phyloP scores from a whole-genome alignment of 2,888 invertebrate species.

The Drosophila anceps region DNA sequence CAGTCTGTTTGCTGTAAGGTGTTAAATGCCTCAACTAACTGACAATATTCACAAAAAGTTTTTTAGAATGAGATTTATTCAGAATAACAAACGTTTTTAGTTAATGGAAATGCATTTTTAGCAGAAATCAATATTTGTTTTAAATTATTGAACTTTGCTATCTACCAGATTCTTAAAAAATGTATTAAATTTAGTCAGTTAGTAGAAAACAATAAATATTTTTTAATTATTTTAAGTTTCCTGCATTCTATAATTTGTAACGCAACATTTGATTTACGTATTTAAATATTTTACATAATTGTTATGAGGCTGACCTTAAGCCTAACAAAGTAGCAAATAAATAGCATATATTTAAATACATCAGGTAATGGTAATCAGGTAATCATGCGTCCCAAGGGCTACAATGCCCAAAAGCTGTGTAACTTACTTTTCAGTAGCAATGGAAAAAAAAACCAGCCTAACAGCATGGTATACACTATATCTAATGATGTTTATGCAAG shows the following conservation, averaged over 20 bases:
- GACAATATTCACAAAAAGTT: not conserved
- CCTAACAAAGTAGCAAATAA: no score
- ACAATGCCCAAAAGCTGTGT: slow-evolving; percentile 6
- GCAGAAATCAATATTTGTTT: not conserved
- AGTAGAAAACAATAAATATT: not conserved
- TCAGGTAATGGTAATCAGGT: slow-evolving; percentile 21
- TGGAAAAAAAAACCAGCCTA: slow-evolving; percentile 6
- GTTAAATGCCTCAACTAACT: not conserved
- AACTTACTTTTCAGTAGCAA: slow-evolving; percentile 13
- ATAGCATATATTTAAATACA: no score
- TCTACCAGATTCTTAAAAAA: not conserved
- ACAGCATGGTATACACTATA: slow-evolving; percentile 7
- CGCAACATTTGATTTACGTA: not conserved
- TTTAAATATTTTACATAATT: not conserved
- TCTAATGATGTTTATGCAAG: slow-evolving; percentile 29
- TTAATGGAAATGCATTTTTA: not conserved
- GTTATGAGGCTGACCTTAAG: not conserved
- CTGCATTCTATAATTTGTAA: not conserved
- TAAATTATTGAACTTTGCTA: not conserved
- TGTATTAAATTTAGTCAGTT: not conserved
- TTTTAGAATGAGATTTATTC: not conserved
- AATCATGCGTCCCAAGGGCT: slow-evolving; percentile 22
- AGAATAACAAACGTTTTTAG: not conserved
- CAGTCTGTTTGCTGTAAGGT: not conserved
- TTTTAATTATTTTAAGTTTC: not conserved